Evolutionary conservation across 2,797 vertebrate genomes (phyloP).

Genomic region (Onychomys leucogaster): DNA sequence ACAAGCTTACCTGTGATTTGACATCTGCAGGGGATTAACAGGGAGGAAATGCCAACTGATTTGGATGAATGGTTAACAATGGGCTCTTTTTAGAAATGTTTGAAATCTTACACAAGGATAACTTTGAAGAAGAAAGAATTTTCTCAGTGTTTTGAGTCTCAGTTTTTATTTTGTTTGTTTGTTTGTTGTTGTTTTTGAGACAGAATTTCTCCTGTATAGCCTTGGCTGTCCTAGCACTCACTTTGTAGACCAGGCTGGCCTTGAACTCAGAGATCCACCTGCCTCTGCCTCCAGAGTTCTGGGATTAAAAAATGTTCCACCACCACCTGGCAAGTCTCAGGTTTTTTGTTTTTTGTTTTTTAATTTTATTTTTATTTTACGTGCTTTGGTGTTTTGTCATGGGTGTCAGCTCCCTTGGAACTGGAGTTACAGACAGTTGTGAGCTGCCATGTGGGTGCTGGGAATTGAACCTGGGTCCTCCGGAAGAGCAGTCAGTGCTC

Average conservation of each 20-base stretch:
- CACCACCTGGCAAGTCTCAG: background rate
- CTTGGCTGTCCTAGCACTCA: background rate
- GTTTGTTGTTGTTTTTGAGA: background rate
- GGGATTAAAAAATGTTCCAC: background rate
- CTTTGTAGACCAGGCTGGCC: background rate
- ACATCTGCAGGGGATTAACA: conserved; percentile 2
- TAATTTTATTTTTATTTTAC: no score
- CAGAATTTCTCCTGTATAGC: background rate
- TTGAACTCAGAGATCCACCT: background rate
- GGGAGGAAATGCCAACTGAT: conserved; percentile 40
- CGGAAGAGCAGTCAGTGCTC: no score
- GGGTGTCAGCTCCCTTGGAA: no score
- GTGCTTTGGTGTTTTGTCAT: no score
- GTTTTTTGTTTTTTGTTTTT: background rate
- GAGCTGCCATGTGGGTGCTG: no score
- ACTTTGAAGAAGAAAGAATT: conserved; percentile 41
- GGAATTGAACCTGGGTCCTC: no score
- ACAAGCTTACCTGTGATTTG: background rate
- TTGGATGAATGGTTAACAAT: background rate
- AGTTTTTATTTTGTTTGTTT: background rate
- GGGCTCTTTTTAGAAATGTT: conserved; percentile 38
- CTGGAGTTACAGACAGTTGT: no score
- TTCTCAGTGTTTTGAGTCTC: conserved; percentile 26
- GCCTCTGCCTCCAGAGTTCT: background rate
- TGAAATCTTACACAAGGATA: conserved; percentile 25